Base-by-base conservation (phyloP, 2,888 invertebrate genomes). In the Trichacis sp. region DNA sequence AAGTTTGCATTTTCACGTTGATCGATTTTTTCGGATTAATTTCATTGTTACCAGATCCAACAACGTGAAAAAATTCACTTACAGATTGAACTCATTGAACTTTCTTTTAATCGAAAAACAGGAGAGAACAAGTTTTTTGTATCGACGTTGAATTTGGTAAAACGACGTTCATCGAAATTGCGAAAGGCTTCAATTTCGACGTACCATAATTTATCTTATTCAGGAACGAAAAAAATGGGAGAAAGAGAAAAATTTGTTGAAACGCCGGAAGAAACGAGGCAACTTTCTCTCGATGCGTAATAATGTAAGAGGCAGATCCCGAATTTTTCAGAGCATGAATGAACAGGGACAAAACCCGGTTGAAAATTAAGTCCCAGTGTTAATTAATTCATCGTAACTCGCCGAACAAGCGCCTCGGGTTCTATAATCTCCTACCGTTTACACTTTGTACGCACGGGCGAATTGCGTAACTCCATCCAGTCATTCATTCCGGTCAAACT, bases 301-400 rank as follows among this genome's bases (percentile, higher is more conserved):
- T 3, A 33, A 11, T 40, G 40, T 40, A 40, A 2, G 15, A n/a
- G n/a, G n/a, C n/a, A 40, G 12, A 15, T 40, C 40, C n/a, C 42
- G 11, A 15, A 15, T 18, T 43, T 43, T 43, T 43, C 43, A 17
- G 19, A 43, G 43, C 43, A 43, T 19, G 19, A 17, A 43, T 43
- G 17, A 18, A 17, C 18, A 5, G 18, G 6, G 18, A 43, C 49
- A 19, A 50, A 38, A 38, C 30, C 38, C 15, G 24, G 48, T 33
- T 38, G 49, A 36, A 33, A 19, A 30, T 38, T 50, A 15, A 50
- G 47, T 14, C 30, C 30, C 49, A 15, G 50, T 18, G 50, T 50
- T 50, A 57, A 57, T 57, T 50, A 50, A 57, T 57, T 50, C 57
- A 45, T 50, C 36, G 20, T 17, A 50, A 50, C 50, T 45, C 24